Evolutionary conservation across 2,113 vertebrate genomes (phyloP).

Genomic region (Proteles cristata): DNA sequence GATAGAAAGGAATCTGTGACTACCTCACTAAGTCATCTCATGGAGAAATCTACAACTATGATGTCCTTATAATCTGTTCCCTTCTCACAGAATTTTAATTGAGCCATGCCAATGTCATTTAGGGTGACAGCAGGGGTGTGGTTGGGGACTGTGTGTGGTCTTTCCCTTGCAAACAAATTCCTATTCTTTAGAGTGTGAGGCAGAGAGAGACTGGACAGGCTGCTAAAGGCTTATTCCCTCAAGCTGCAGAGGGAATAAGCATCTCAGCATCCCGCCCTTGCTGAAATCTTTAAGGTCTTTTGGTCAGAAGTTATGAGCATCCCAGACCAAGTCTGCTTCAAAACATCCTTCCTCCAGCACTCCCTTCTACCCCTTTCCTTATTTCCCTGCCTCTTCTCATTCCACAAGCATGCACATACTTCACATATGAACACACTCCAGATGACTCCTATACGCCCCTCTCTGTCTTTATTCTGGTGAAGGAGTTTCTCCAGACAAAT

Average conservation of each 20-base stretch:
- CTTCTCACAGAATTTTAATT: slow-evolving; percentile 60
- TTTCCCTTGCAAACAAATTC: slow-evolving; percentile 53
- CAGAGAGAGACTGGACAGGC: slow-evolving; percentile 5
- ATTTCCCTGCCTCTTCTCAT: not conserved
- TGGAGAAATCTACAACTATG: slow-evolving; percentile 17
- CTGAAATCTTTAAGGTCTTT: not conserved
- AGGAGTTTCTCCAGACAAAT: slow-evolving; percentile 16
- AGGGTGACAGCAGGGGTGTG: slow-evolving; percentile 66
- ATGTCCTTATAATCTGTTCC: slow-evolving; percentile 53
- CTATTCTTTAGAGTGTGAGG: slow-evolving; percentile 51
- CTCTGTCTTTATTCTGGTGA: not conserved
- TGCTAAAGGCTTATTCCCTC: not conserved
- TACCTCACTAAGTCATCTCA: slow-evolving; percentile 42
- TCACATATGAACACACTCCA: not conserved
- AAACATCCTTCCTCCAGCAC: not conserved
- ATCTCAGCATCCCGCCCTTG: not conserved
- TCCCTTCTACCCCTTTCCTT: not conserved
- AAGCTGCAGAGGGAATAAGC: not conserved
- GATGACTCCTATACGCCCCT: not conserved
- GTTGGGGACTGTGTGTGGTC: slow-evolving; percentile 62
- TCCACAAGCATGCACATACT: not conserved
- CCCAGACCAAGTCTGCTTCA: not conserved
- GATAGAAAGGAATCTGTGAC: slow-evolving; percentile 65
- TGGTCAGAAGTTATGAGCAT: not conserved
- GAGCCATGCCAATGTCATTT: slow-evolving; percentile 55